phyloP scores from a whole-genome alignment of 2,888 invertebrate species.

The Cataglyphis rosenhaueri region DNA sequence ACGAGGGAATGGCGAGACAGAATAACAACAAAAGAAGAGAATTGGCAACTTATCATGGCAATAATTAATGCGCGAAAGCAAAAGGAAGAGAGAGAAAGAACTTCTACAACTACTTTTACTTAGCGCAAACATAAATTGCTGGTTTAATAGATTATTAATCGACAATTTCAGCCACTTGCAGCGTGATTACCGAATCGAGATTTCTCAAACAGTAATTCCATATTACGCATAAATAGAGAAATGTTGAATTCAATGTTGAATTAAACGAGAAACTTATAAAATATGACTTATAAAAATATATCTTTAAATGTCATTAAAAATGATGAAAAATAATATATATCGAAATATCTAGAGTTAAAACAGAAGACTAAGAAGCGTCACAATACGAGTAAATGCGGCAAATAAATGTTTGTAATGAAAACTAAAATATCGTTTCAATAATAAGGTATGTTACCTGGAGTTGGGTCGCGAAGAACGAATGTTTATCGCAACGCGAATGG shows the following conservation, averaged over 20 bases:
- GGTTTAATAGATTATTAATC: constrained; percentile 78
- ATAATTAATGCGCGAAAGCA: constrained; percentile 70
- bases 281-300: background rate
- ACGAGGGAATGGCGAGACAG: background rate
- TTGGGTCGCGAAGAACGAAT: constrained; percentile 35
- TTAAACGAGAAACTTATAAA: constrained; percentile 1
- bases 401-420: constrained; percentile 49
- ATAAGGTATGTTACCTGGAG: constrained; percentile 42
- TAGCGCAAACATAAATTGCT: constrained; percentile 77
- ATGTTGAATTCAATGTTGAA: background rate
- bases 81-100: constrained; percentile 50
- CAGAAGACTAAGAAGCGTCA: background rate
- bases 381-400: constrained; percentile 23
- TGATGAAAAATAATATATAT: background rate
- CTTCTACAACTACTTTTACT: constrained; percentile 77
- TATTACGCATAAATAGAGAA: background rate
- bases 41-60: constrained; percentile 68
- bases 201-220: constrained; percentile 25
- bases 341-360: background rate
- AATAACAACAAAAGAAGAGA: constrained; percentile 42
- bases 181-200: background rate
- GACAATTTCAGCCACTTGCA: constrained; percentile 66
- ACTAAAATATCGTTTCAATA: constrained; percentile 46
- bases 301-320: background rate
- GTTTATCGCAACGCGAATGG: constrained; percentile 50